Base-by-base conservation (phyloP, 1,140 invertebrate genomes). In the Zaprionus gabonicus region DNA sequence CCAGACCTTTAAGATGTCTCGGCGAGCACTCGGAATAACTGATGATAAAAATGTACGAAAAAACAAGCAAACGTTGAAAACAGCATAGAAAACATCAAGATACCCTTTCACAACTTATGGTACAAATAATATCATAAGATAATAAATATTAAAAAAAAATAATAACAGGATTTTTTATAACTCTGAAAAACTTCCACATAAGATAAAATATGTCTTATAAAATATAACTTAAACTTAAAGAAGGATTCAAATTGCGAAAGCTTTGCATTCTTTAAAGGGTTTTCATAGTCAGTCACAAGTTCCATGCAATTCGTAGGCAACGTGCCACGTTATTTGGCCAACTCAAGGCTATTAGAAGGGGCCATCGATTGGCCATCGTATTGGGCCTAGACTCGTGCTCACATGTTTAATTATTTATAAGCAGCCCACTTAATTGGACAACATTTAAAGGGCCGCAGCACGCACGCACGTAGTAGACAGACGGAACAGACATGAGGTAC, bases 341-440 rank as follows among this genome's bases (percentile, higher is more conserved):
- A 41, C 25, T 64, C 20, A 15, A 38, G 70, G 66, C 83, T 75
- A 87, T 87, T 87, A 88, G 82, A 78, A 46, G 59, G 57, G 74
- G 55, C 64, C 74, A 84, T 88, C 85, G 80, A 82, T 88, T 88
- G 82, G 75, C 57, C 62, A 67, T 65, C 70, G 74, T 57, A 53
- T 72, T 67, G 71, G 71, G 53, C 17, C 49, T 41, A 36, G 12
- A 15, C 25, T 17, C 70, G 34, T 71, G 73, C 31, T 38, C 31
- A 68, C 53, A 34, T 75, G 38, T 76, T 87, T 76, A 87, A 87
- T 88, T 87, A 88, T 87, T 88, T 81, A 87, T 36, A 58, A 49
- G 56, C 38, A 84, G 75, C 49, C 80, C 25, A 57, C 34, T 58
- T 67, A 67, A 67, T 57, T 57, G 55, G 59, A 23, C 67, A 58